Base-by-base conservation (phyloP, 2,113 vertebrate species). In the Cyprinodon brontotheroides region DNA sequence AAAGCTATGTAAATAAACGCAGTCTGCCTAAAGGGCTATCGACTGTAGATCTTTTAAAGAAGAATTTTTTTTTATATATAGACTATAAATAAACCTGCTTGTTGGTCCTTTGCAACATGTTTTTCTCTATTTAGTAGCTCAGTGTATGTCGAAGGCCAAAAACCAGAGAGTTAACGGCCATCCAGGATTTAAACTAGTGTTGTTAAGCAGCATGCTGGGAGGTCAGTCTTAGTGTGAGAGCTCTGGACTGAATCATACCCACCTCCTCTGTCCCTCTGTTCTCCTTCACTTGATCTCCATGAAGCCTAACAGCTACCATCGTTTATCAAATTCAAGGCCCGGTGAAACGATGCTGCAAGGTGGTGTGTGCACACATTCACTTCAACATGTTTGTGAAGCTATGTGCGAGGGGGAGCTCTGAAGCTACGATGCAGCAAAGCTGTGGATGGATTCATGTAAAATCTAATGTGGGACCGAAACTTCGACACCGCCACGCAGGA, bases 291-390 rank as follows among this genome's bases (percentile, higher is more conserved):
- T 76, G 84, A 68, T 70, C 70, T 68, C 22, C 80, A 53, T 40
- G 45, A 65, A 62, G 68, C 20, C 8, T 86, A 84, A 84, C 61
- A 74, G 65, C 87, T 72, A 86, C 82, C 79, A 72, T 74, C 69
- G 77, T 87, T 84, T 81, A 83, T 89, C 88, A 87, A 78, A 87
- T 90, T 79, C 88, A 89, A 91, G 89, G 91, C 90, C 82, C 62
- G 87, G 84, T 86, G 70, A 85, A 7, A 75, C 22, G 72, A 87
- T 77, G 67, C 87, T 37, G 38, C 72, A 73, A 72, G 61, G 38
- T 45, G 60, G 53, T 57, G 65, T 43, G 67, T 73, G 65, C 53
- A 29, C 29, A 29, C 29, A 45, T 63, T 14, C 59, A 60, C 81
- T 65, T 12, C 4, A 41, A 68, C 15, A 41, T 61, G 70, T 22